Evolutionary conservation across 2,888 invertebrate species (phyloP).

Genomic region (Tipula lateralis): DNA sequence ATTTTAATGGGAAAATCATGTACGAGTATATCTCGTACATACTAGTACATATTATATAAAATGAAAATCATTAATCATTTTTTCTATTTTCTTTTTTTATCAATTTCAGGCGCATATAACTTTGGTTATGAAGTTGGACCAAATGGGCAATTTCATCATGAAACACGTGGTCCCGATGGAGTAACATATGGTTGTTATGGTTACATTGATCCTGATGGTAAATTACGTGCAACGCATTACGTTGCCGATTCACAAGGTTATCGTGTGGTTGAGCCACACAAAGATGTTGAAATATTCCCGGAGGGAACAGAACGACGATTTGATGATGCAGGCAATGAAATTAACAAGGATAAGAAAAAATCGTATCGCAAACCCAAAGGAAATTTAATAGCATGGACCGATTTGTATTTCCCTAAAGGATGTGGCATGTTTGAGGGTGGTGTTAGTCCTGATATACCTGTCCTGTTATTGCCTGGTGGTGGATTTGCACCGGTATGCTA

Average conservation of each 20-base stretch:
- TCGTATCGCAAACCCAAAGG: conserved; percentile 47
- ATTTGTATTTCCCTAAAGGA: conserved; percentile 67
- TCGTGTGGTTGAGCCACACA: conserved; percentile 64
- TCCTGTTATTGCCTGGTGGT: conserved; percentile 42
- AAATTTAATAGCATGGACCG: conserved; percentile 59
- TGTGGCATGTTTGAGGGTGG: conserved; percentile 56
- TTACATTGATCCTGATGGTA: conserved; percentile 63
- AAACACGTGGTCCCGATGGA: conserved; percentile 68
- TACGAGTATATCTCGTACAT: background rate
- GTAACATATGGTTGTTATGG: conserved; percentile 79
- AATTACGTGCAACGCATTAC: conserved; percentile 66
- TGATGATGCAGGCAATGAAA: conserved; percentile 19
- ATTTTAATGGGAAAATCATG: background rate
- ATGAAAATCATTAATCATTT: background rate
- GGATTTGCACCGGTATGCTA: conserved; percentile 49
- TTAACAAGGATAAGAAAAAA: conserved; percentile 31
- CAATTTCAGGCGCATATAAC: conserved; percentile 60
- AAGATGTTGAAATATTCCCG: conserved; percentile 58
- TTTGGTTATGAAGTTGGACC: conserved; percentile 74
- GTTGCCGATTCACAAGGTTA: conserved; percentile 75
- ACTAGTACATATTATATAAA: background rate
- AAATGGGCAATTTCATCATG: conserved; percentile 73
- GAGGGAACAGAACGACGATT: conserved; percentile 32
- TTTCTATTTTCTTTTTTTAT: background rate
- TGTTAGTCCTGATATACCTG: conserved; percentile 42